These are phyloP conservation scores for Monomorium pharaonis DNA, from an alignment of 1,140 invertebrate genomes.

Conservation along the genomic window DNA sequence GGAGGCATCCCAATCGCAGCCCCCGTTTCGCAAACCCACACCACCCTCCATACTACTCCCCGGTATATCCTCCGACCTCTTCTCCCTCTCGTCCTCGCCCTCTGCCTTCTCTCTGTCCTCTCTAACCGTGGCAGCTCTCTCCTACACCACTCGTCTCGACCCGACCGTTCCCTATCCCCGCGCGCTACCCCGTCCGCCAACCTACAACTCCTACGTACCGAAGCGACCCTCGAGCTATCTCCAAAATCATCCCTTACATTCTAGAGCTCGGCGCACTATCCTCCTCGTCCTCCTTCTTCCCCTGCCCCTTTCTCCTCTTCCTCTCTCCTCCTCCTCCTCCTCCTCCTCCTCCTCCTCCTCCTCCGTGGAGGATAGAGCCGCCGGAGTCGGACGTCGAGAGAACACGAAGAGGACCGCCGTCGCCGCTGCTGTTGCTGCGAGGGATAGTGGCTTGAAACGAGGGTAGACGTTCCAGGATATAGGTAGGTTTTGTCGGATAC, in stretches of 20 bases:
- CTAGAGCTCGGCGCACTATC: conserved; percentile 77
- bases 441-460: conserved; percentile 58
- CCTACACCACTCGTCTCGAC: conserved; percentile 71
- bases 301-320: background rate
- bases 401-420: conserved; percentile 54
- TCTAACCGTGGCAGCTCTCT: conserved; percentile 62
- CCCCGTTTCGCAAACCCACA: conserved; percentile 80
- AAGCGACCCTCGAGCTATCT: conserved; percentile 84
- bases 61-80: conserved; percentile 70
- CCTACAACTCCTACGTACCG: conserved; percentile 74
- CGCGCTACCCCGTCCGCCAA: conserved; percentile 65
- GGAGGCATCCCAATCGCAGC: conserved; percentile 78
- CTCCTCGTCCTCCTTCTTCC: conserved; percentile 39
- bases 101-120: conserved; percentile 66
- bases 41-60: conserved; percentile 69
- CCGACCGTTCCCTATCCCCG: conserved; percentile 57
- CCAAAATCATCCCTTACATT: conserved; percentile 85
- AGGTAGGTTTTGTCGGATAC: conserved; percentile 76
- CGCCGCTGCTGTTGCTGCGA: conserved; percentile 14
- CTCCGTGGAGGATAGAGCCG: conserved; percentile 73
- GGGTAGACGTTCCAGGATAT: conserved; percentile 71
- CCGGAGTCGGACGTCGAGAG: conserved; percentile 76
- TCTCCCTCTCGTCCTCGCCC: conserved; percentile 63
- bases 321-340: conserved; percentile 54
- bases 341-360: conserved; percentile 8